Evolutionary conservation across 2,113 vertebrate species (phyloP), one percentile per base, ranked within the genome.

Genomic region (Aptenodytes forsteri): DNA sequence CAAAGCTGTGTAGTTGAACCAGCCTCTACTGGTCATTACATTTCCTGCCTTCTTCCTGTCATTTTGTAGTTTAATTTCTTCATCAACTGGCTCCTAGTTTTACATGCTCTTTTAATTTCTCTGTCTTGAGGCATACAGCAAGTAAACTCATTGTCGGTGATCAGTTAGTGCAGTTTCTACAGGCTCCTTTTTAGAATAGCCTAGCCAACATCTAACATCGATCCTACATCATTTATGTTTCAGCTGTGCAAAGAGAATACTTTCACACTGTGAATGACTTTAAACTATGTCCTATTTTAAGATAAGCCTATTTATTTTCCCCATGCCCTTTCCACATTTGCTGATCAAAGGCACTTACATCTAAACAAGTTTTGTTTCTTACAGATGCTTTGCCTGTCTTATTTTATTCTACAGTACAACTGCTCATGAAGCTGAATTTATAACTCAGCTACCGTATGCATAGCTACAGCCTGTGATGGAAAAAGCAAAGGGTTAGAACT

Each of bases 221-320:
- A 85, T 83, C 89, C 36, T 83, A 55, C 54, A 91, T 93, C 77
- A 89, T 91, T 97, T 94, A 79, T 93, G 77, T 81, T 95, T 92
- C 69, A 72, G 15, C 69, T 84, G 44, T 84, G 76, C 77, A 82
- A 95, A 61, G 56, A 91, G 87, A 96, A 89, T 46, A 89, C 61
- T 84, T 95, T 91, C 77, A 92, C 29, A 46, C 27, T 56, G 52
- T 21, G 47, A 94, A 87, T 69, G 56, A 87, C 86, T 95, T 95
- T 95, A 93, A 93, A 92, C 72, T 87, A 79, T 82, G 52, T 79
- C 77, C 27, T 95, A 29, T 92, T 97, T 94, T 83, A 95, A 95
- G 77, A 87, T 71, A 88, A 94, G 32, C 42, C 46, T 67, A 89
- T 95, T 95, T 97, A 89, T 97, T 95, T 97, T 95, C 87, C 67